Conservation (phyloP, 2,797 vertebrate species). For the Furcifer pardalis region DNA sequence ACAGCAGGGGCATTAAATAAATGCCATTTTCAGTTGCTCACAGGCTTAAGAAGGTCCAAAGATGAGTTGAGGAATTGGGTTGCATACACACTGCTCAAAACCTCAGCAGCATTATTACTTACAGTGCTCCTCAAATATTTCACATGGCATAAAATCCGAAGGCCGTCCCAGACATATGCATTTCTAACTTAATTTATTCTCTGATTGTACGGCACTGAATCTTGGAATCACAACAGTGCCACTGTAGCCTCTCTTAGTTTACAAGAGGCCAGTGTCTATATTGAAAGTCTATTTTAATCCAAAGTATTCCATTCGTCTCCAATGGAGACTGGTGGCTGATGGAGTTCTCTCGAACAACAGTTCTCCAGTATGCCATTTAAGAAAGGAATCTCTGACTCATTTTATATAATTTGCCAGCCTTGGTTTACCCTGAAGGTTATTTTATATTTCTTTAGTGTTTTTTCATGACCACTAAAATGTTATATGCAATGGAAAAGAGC, state of each 20-base stretch:
- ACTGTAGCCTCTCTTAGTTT: slow-evolving; percentile 75
- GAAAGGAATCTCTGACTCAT: slow-evolving; percentile 65
- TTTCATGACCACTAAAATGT: slow-evolving; percentile 51
- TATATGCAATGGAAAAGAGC: slow-evolving; percentile 41
- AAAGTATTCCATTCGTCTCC: slow-evolving; percentile 75
- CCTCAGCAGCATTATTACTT: not conserved
- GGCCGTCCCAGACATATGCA: slow-evolving; percentile 61
- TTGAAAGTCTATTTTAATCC: slow-evolving; percentile 75
- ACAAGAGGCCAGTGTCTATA: slow-evolving; percentile 68
- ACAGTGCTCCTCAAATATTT: slow-evolving; percentile 54
- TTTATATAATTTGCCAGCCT: slow-evolving; percentile 58
- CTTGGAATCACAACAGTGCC: slow-evolving; percentile 73
- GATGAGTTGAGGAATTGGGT: too few relatives aligned
- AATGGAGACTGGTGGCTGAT: slow-evolving; percentile 67
- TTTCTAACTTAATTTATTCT: slow-evolving; percentile 73
- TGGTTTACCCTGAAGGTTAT: slow-evolving; percentile 46
- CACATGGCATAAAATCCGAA: slow-evolving; percentile 64
- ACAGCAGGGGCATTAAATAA: too few relatives aligned
- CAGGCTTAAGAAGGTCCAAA: too few relatives aligned
- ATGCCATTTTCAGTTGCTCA: too few relatives aligned
- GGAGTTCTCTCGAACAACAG: slow-evolving; percentile 62
- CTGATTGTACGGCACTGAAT: slow-evolving; percentile 70
- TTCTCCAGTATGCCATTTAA: slow-evolving; percentile 63
- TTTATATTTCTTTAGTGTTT: slow-evolving; percentile 54
- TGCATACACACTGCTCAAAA: not conserved